Base-by-base conservation (phyloP, 2,113 vertebrate genomes). In the Eptesicus fuscus region DNA sequence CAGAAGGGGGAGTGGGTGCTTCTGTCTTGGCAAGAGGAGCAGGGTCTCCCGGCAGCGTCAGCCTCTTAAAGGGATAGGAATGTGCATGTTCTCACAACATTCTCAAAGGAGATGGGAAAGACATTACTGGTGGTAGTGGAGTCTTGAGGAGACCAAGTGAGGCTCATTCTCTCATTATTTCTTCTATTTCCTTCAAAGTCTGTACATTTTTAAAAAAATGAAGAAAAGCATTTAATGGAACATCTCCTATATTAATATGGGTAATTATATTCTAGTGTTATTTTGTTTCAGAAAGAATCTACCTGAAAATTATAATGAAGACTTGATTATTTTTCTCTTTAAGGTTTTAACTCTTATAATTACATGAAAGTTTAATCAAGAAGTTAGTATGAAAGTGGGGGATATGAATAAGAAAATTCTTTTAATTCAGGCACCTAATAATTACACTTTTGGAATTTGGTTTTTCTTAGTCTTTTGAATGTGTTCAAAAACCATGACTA, bases 301-400 rank as follows among this genome's bases (percentile, higher is more conserved):
- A 89, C 93, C 86, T 0, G 11, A 96, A 97, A 96, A 95, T 94
- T 88, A 94, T 78, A 96, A 94, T 92, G 69, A 53, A 91, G 42
- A 10, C 14, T 85, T 95, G 92, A 95, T 97, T 97, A 95, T 95
- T 97, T 96, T 96, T 93, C 85, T 88, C 78, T 94, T 98, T 97
- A 96, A 97, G 71, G 47, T 96, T 96, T 97, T 98, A 97, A 94
- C 51, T 97, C 96, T 88, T 96, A 96, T 96, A 98, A 97, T 98
- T 98, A 91, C 63, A 93, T 97, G 97, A 96, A 44, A 74, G 67
- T 96, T 97, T 97, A 98, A 97, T 97, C 83, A 97, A 91, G 86
- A 97, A 96, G 80, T 73, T 92, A 77, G 14, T 94, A 96, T 96
- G 61, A 93, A 96, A 91, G n/a, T 80, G 67, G 90, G 49, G 23